Evolutionary conservation across 2,888 invertebrate species (phyloP).

Genomic region (Calameuta pallipes): DNA sequence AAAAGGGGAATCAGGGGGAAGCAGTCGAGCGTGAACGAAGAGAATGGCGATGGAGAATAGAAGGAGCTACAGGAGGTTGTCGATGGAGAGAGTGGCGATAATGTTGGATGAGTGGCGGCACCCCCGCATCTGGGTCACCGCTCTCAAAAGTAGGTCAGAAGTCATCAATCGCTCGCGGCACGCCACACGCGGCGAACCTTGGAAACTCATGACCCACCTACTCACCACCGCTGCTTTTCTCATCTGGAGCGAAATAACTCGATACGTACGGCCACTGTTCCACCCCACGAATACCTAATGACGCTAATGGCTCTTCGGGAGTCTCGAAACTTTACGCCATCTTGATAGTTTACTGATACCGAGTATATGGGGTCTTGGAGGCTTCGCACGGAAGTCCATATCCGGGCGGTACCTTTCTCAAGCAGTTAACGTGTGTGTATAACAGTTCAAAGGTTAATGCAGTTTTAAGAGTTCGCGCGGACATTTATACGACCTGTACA

Average conservation of each 20-base stretch:
- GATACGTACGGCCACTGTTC: slow-evolving; percentile 18
- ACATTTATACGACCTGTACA: neutral
- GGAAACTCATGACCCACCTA: slow-evolving; percentile 28
- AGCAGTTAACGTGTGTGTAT: neutral
- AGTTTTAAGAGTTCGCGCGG: neutral
- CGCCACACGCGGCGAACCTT: slow-evolving; percentile 34
- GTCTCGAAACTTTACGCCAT: neutral
- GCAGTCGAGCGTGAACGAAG: slow-evolving; percentile 16
- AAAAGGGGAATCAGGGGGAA: slow-evolving; percentile 12
- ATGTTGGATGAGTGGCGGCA: slow-evolving; percentile 43
- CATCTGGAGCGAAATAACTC: slow-evolving; percentile 37
- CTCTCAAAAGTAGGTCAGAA: slow-evolving; percentile 59
- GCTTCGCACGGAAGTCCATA: neutral
- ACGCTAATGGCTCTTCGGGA: neutral
- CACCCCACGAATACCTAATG: neutral
- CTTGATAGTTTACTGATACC: neutral
- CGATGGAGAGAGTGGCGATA: slow-evolving; percentile 27
- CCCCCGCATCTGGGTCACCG: slow-evolving; percentile 59
- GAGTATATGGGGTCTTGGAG: neutral
- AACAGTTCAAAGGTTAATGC: neutral
- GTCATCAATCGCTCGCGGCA: slow-evolving; percentile 54
- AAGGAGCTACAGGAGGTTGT: slow-evolving; percentile 26
- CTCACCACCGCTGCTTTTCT: slow-evolving; percentile 29
- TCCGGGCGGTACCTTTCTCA: neutral
- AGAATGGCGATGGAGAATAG: slow-evolving; percentile 29